Evolutionary conservation across 2,888 invertebrate genomes (phyloP).

Genomic region (Seira ritae): DNA sequence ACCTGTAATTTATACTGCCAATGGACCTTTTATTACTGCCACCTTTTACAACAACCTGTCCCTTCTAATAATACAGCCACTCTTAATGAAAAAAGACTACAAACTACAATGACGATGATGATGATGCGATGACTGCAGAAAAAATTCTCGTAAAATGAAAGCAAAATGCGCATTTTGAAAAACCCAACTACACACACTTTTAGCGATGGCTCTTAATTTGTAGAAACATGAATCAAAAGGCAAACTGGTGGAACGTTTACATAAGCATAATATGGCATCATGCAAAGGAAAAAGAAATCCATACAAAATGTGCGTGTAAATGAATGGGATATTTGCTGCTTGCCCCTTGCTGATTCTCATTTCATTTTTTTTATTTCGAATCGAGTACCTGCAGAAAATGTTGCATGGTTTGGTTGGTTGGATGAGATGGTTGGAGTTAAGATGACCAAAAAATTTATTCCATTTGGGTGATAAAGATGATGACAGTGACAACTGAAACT

Average conservation of each 20-base stretch:
- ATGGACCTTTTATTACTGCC: slow-evolving; percentile 13
- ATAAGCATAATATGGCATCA: too few species aligned
- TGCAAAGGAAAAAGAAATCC: too few species aligned
- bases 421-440: too few species aligned
- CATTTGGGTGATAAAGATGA: too few species aligned
- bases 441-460: too few species aligned
- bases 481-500: too few species aligned
- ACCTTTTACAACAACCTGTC: slow-evolving; percentile 25
- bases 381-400: too few species aligned
- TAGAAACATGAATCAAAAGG: not conserved
- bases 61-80: slow-evolving; percentile 23
- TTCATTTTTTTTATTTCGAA: too few species aligned
- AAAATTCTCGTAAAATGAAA: not conserved
- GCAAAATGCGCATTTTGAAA: not conserved
- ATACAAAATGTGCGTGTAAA: too few species aligned
- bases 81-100: slow-evolving; percentile 4
- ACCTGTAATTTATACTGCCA: not conserved
- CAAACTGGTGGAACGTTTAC: not conserved
- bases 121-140: not conserved
- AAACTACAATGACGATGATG: not conserved
- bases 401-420: too few species aligned
- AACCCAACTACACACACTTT: not conserved
- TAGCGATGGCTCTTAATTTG: not conserved
- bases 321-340: too few species aligned
- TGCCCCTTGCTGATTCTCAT: too few species aligned